Evolutionary conservation across 2,113 vertebrate genomes (phyloP).

Genomic region (Poicephalus gulielmi): DNA sequence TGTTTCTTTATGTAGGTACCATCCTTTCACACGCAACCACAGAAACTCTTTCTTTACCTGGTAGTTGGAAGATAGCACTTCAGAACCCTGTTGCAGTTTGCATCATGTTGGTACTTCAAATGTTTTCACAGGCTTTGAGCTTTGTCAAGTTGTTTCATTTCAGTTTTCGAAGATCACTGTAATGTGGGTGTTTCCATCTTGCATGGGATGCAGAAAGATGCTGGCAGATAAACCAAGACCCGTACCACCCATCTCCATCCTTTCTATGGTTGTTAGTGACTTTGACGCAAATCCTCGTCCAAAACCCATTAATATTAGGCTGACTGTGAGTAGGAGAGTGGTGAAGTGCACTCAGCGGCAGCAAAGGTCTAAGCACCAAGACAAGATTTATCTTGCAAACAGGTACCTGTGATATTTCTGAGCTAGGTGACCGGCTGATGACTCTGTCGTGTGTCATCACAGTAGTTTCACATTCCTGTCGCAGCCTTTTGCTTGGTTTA

Average conservation of each 20-base stretch:
- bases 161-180: not conserved
- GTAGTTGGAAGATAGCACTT: not conserved
- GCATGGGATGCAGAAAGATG: not conserved
- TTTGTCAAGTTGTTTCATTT: not conserved
- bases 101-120: accelerated
- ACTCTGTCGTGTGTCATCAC: not conserved
- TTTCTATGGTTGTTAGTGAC: not conserved
- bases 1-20: not conserved
- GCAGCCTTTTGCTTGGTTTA: not conserved
- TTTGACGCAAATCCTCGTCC: not conserved
- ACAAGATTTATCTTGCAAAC: not conserved
- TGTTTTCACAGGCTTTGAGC: not conserved
- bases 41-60: not conserved
- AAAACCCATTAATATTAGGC: accelerated
- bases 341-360: accelerated
- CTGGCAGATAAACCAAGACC: not conserved
- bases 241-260: accelerated
- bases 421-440: not conserved
- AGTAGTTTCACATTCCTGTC: not conserved
- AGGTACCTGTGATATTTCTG: not conserved
- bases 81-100: not conserved
- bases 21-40: not conserved
- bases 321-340: not conserved
- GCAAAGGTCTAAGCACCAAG: not conserved
- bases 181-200: not conserved